Base-by-base conservation (phyloP, 2,113 vertebrate species). In the Rhegmatorhina hoffmannsi region DNA sequence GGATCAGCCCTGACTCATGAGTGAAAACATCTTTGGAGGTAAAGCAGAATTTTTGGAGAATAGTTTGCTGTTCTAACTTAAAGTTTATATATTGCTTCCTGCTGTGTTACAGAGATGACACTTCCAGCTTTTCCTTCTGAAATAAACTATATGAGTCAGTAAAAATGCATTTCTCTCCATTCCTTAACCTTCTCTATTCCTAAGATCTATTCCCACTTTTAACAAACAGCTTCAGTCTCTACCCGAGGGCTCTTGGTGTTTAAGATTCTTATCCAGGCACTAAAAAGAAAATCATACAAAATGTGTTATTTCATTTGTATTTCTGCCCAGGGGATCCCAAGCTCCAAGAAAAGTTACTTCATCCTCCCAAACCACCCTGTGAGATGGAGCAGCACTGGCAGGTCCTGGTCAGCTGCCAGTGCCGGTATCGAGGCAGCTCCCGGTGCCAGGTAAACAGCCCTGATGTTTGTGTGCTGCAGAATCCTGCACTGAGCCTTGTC, bases 1-100 rank as follows among this genome's bases (percentile, higher is more conserved):
- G 58, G 91, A 63, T 92, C 94, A 95, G 94, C 89, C 87, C 87
- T 96, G 95, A 95, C 94, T 95, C 92, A 97, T 75, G 94, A 95
- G 91, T 1, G 1, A 87, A 95, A 96, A 91, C 91, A 95, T 91
- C 93, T 95, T 95, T 96, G 94, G 93, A 95, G 95, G 95, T 95
- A 90, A 91, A 95, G 66, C 89, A 58, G 66, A 91, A 31, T 82
- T 91, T 85, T 95, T 96, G 92, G 70, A 85, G 89, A 73, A 34
- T 1, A 36, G 67, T n/a, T 82, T 47, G 90, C 88, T 91, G 78
- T 9, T 95, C 82, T 79, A 62, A 87, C 91, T 53, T 97, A 94
- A 91, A 95, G 95, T 90, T 96, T 95, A 89, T 91, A 36, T 94
- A 95, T 92, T 76, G 74, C 87, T 95, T 95, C 93, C 91, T 95